Evolutionary conservation across 2,797 vertebrate species (phyloP).

Genomic region (Rhodeus uyekii): DNA sequence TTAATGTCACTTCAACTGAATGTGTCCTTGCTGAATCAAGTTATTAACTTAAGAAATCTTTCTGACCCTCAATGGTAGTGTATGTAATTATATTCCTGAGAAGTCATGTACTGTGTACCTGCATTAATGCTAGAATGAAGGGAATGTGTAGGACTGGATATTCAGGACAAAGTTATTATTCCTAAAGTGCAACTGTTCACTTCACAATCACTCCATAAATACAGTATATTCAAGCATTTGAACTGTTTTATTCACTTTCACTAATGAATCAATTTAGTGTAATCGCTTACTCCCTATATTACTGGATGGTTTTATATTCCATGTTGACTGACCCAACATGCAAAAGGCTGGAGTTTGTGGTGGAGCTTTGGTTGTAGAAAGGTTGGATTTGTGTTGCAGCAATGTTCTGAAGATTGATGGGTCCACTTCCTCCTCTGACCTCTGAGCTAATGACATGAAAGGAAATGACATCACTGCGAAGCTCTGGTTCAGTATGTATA

Average conservation of each 20-base stretch:
- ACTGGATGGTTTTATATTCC: not conserved
- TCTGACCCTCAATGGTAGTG: not conserved
- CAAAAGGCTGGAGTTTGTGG: constrained; percentile 32
- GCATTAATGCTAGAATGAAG: not conserved
- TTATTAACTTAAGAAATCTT: not conserved
- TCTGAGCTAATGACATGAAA: constrained; percentile 79
- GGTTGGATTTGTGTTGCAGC: constrained; percentile 80
- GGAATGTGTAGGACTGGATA: not conserved
- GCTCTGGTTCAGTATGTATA: constrained; percentile 83
- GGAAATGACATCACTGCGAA: constrained; percentile 74
- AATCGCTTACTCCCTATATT: not conserved
- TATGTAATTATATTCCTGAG: not conserved
- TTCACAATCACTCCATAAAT: not conserved
- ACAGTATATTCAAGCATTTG: not conserved
- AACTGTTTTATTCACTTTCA: not conserved
- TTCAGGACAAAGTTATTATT: not conserved
- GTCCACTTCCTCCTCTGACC: constrained; percentile 70
- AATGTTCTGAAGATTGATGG: constrained; percentile 75
- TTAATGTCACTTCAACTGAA: not conserved
- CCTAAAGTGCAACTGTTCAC: not conserved
- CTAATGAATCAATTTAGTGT: not conserved
- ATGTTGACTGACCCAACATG: not conserved
- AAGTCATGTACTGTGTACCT: not conserved
- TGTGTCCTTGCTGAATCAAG: not conserved
- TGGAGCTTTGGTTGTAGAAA: constrained; percentile 59